Conservation (phyloP, 2,888 invertebrate species). For the Oscheius myriophilus region DNA sequence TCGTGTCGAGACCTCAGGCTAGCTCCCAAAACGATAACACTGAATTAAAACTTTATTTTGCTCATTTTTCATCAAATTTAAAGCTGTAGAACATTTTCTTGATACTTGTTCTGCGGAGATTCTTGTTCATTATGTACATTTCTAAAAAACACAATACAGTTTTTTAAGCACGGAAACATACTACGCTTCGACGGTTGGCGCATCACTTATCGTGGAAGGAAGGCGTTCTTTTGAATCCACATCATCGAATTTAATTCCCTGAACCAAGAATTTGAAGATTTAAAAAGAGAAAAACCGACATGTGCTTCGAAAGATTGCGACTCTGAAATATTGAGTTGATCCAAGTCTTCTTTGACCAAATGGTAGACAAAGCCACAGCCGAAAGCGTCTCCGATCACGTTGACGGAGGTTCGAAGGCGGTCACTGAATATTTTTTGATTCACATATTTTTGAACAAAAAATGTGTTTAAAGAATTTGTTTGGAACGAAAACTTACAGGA, state of each 20-base stretch:
- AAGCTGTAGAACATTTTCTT: too few species aligned
- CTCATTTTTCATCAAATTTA: too few species aligned
- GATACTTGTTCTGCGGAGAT: too few species aligned
- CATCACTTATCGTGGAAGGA: too few species aligned
- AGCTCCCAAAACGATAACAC: too few species aligned
- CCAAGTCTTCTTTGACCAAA: slow-evolving; percentile 51
- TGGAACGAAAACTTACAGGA: slow-evolving; percentile 68
- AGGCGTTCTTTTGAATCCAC: slow-evolving; percentile 29
- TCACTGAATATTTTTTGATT: slow-evolving; percentile 70
- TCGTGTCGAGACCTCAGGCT: too few species aligned
- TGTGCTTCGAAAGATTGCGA: slow-evolving; percentile 35
- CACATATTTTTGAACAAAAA: not conserved
- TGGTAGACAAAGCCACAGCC: slow-evolving; percentile 86
- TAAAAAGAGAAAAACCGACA: too few species aligned
- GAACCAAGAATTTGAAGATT: slow-evolving; percentile 3
- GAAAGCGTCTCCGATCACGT: slow-evolving; percentile 92
- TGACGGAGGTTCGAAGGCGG: slow-evolving; percentile 81
- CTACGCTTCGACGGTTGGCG: too few species aligned
- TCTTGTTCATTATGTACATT: too few species aligned
- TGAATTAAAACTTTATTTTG: too few species aligned
- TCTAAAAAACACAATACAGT: too few species aligned
- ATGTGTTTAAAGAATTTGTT: not conserved
- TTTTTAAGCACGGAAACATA: too few species aligned
- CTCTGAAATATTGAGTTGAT: slow-evolving; percentile 19
- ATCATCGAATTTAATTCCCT: slow-evolving; percentile 41